Evolutionary conservation across 2,113 vertebrate genomes (phyloP).

Genomic region (Perccottus glenii): DNA sequence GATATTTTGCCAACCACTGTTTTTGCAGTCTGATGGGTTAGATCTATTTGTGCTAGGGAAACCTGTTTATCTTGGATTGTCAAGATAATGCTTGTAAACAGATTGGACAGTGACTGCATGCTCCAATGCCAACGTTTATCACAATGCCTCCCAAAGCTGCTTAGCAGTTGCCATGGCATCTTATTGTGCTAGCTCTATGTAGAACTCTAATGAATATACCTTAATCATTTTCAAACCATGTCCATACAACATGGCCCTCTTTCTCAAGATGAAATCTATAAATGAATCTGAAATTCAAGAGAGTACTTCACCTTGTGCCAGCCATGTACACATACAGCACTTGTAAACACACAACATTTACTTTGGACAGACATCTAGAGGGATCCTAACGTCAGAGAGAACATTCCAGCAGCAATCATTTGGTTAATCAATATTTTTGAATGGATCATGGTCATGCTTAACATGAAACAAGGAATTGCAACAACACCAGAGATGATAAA

Average conservation of each 20-base stretch:
- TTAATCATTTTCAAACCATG: constrained; percentile 83
- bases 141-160: constrained; percentile 69
- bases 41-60: constrained; percentile 43
- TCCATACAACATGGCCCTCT: constrained; percentile 82
- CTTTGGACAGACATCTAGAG: constrained; percentile 68
- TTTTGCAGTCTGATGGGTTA: constrained; percentile 56
- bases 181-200: constrained; percentile 77
- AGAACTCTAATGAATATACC: constrained; percentile 79
- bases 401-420: constrained; percentile 64
- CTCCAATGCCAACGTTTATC: constrained; percentile 62
- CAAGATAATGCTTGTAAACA: constrained; percentile 65
- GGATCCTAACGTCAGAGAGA: constrained; percentile 68
- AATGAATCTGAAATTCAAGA: constrained; percentile 84
- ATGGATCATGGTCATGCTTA: constrained; percentile 71
- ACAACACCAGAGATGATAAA: constrained; percentile 67
- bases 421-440: constrained; percentile 60
- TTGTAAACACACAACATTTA: constrained; percentile 73
- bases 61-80: constrained; percentile 63
- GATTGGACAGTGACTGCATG: constrained; percentile 64
- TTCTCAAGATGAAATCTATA: constrained; percentile 83
- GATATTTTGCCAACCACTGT: constrained; percentile 56
- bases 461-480: constrained; percentile 53
- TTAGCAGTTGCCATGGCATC: constrained; percentile 82
- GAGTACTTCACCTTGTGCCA: constrained; percentile 83
- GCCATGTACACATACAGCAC: constrained; percentile 78